A percentile compares a stretch with the other conserved stretches of the same genome.
phyloP scores from a whole-genome alignment of 1,140 invertebrate genomes.

The Drosophila ogumai region DNA sequence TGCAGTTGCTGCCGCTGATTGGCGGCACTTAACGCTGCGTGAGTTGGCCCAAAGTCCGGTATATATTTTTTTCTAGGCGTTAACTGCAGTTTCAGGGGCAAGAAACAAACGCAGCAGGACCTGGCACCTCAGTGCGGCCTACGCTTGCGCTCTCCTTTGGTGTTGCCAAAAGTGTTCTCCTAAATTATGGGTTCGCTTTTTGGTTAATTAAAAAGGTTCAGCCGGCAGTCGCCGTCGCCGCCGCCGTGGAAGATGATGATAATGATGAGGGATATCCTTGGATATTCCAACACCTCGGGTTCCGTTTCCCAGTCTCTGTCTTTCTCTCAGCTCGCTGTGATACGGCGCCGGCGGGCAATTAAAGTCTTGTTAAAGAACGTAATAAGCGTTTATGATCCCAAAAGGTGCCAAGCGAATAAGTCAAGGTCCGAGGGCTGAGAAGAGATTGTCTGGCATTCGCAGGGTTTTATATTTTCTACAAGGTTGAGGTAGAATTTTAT shows the following conservation, averaged over 20 bases:
- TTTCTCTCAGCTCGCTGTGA: conserved; percentile 37
- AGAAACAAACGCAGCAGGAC: conserved; percentile 72
- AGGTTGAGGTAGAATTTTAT: not conserved
- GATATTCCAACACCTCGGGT: conserved; percentile 52
- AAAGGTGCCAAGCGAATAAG: conserved; percentile 9
- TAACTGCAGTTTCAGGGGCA: conserved; percentile 66
- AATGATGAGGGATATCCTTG: conserved; percentile 56
- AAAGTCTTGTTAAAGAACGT: conserved; percentile 57
- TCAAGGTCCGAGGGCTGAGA: not conserved
- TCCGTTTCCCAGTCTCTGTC: conserved; percentile 3
- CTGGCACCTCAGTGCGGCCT: conserved; percentile 61
- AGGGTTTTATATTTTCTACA: not conserved
- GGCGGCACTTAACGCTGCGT: conserved; percentile 78
- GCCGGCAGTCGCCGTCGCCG: conserved; percentile 34
- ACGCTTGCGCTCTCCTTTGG: conserved; percentile 10
- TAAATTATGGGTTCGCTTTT: conserved; percentile 77
- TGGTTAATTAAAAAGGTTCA: conserved; percentile 74
- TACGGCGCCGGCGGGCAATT: conserved; percentile 70
- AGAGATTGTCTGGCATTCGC: not conserved
- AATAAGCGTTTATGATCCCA: conserved; percentile 35
- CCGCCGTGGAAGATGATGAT: conserved; percentile 39
- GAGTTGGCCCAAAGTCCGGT: conserved; percentile 48
- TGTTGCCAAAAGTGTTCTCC: conserved; percentile 61
- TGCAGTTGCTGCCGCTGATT: conserved; percentile 65
- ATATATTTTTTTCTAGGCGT: conserved; percentile 68